Evolutionary conservation across 2,113 vertebrate genomes (phyloP), one percentile per base, ranked within the genome.

Genomic region (Mesoclemmys tuberculata): DNA sequence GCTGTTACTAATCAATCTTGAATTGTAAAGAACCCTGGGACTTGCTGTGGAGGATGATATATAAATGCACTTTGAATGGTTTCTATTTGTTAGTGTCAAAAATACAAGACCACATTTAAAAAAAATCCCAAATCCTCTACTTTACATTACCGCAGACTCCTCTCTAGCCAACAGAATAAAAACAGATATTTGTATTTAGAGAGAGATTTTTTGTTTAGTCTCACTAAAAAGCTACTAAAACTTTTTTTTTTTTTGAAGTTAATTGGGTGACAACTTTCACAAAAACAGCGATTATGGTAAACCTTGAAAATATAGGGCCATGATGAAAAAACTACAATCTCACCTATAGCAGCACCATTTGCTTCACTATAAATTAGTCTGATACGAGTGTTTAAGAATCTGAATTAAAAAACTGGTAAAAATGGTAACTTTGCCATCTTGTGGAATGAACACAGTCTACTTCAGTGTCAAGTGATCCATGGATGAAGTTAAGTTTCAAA

Each of bases 41-140:
- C 26, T 75, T 68, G 92, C 75, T 93, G 75, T 86, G 87, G 85
- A 86, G 12, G 51, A 75, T 86, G 71, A 61, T 85, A 75, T n/a
- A 21, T 54, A 87, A 88, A 80, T 75, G 48, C 90, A 56, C 29
- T 90, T 83, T 64, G 11, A 11, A 51, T 83, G 80, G 29, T n/a
- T 95, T 77, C 95, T 92, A 77, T 49, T 92, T 87, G 68, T 94
- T 89, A 96, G 31, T 78, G 79, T 64, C 29, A 85, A 90, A 93
- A 90, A 82, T 61, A 61, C 51, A n/a, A 1, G 84, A 97, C 90
- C 41, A 84, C 31, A 35, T 84, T 88, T 84, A 19, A 8, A 48
- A 61, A 18, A 90, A 94, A 96, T 68, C 55, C 56, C 68, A 91
- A 80, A 35, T 89, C 92, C 38, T 80, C 56, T 86, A 88, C 22